phyloP scores from a whole-genome alignment of 2,888 invertebrate species.

The Hymenopus coronatus region DNA sequence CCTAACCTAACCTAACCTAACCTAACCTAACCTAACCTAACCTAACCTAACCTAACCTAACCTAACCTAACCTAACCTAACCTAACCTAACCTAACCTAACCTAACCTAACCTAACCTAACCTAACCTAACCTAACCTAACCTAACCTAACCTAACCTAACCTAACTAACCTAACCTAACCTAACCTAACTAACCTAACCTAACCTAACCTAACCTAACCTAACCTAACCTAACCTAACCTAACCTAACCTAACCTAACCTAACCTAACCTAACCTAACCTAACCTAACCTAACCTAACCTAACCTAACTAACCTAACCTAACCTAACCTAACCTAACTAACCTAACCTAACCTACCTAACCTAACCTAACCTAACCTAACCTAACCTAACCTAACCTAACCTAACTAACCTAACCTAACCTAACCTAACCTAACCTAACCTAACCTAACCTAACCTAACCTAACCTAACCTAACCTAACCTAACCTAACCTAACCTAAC shows the following conservation, averaged over 20 bases:
- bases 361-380: not conserved
- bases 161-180: not conserved
- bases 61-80: not conserved
- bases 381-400: not conserved
- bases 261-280: not conserved
- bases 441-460: too few relatives aligned
- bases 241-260: not conserved
- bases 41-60: not conserved
- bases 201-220: conserved; percentile 9
- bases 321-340: not conserved
- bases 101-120: not conserved
- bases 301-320: not conserved
- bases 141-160: not conserved
- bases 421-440: too few relatives aligned
- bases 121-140: not conserved
- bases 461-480: too few relatives aligned
- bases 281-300: not conserved
- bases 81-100: not conserved
- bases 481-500: not conserved
- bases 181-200: not conserved
- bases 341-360: too few relatives aligned
- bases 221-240: not conserved
- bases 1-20: too few relatives aligned
- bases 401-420: too few relatives aligned
- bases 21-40: too few relatives aligned